These are phyloP conservation scores for Actinia equina DNA, from an alignment of 64 coral and sea anemone genomes.

Conservation along the genomic window DNA sequence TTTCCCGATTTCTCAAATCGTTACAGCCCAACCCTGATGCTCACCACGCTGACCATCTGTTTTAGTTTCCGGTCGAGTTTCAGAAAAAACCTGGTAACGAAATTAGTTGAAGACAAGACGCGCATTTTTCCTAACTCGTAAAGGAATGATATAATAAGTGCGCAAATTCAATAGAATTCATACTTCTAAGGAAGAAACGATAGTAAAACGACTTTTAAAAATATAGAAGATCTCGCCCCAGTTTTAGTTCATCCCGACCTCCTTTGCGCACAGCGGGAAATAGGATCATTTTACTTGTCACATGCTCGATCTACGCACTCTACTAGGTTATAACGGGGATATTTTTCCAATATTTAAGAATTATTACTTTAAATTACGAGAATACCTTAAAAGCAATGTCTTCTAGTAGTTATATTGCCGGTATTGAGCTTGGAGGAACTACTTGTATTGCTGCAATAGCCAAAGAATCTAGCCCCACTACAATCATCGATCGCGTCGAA, in stretches of 20 bases:
- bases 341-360: neutral
- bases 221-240: neutral
- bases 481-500: conserved; percentile 63
- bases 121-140: no score
- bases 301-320: neutral
- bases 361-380: neutral
- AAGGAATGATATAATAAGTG: no score
- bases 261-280: neutral
- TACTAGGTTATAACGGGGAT: no score
- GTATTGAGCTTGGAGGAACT: conserved; percentile 87
- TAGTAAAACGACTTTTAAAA: no score
- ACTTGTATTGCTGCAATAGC: conserved; percentile 79
- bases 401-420: conserved; percentile 51
- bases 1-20: neutral
- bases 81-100: neutral
- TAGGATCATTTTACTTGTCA: neutral
- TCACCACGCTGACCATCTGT: no score
- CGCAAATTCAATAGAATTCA: no score
- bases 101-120: neutral
- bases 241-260: neutral
- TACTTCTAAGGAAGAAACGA: no score
- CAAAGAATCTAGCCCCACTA: conserved; percentile 34
- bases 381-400: neutral
- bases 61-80: no score
- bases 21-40: no score